These are phyloP conservation scores for Guaruba guarouba DNA, from an alignment of 2,113 vertebrate species.

Conservation along the genomic window DNA sequence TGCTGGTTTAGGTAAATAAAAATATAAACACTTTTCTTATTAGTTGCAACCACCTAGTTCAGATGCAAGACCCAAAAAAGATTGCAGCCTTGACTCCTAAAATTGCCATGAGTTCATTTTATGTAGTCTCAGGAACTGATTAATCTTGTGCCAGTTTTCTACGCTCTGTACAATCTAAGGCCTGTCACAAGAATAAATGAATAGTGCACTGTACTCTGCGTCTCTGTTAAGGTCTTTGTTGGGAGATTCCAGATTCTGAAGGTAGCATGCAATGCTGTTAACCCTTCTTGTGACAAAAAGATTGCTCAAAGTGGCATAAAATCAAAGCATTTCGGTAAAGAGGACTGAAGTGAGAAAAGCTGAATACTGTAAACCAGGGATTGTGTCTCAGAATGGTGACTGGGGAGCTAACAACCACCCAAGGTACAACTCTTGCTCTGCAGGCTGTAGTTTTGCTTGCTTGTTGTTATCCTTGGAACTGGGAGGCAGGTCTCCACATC, in stretches of 20 bases:
- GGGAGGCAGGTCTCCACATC: neutral
- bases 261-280: constrained; percentile 55
- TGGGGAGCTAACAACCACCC: neutral
- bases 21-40: constrained; percentile 11
- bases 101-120: constrained; percentile 40
- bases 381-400: neutral
- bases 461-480: neutral
- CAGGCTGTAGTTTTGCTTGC: neutral
- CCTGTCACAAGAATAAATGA: constrained; percentile 74
- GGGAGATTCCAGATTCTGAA: constrained; percentile 56
- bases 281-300: constrained; percentile 52
- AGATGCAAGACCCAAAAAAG: neutral
- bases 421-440: neutral
- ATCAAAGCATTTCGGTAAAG: constrained; percentile 47
- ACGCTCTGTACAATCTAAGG: constrained; percentile 35
- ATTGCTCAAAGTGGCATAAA: constrained; percentile 44
- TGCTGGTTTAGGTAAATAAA: constrained; percentile 9
- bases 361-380: neutral
- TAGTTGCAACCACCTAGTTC: neutral
- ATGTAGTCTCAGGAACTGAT: constrained; percentile 64
- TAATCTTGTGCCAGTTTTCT: constrained; percentile 68
- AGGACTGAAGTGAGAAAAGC: neutral
- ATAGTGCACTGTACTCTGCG: constrained; percentile 31
- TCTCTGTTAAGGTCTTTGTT: constrained; percentile 62
- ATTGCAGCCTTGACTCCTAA: constrained; percentile 19